Conservation (phyloP, 37 sponge, comb jelly and placozoan species). For the Trichoplax adhaerens region DNA sequence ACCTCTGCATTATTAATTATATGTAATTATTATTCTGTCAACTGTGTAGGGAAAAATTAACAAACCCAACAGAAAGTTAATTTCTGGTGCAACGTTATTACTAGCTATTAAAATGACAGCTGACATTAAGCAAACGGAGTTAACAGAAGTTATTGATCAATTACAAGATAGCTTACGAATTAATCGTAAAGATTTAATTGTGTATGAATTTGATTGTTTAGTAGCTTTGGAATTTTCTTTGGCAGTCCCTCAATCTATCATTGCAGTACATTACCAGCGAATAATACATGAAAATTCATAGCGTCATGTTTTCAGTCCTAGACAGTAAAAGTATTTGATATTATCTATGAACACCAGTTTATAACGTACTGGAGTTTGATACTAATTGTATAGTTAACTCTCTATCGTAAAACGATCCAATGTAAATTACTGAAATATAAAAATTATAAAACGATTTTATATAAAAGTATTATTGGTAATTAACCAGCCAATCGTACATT, state of each 20-base stretch:
- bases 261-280: conserved; percentile 9
- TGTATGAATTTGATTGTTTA: conserved; percentile 47
- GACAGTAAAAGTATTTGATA: no score
- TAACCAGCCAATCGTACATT: no score
- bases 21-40: background rate
- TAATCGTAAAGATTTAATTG: conserved; percentile 31
- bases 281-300: conserved; percentile 6
- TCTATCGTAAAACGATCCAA: no score
- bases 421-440: no score
- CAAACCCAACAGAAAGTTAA: conserved; percentile 37
- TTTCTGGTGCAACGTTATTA: conserved; percentile 40
- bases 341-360: no score
- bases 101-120: conserved; percentile 42
- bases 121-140: conserved; percentile 28
- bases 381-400: no score
- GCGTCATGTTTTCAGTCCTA: no score
- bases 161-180: conserved; percentile 19
- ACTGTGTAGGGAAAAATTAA: conserved; percentile 41
- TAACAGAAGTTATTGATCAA: conserved; percentile 40
- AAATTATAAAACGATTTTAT: no score
- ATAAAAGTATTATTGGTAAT: no score
- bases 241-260: conserved; percentile 19
- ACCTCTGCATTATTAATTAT: no score
- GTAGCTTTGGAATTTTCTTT: conserved; percentile 58
- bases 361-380: no score